Evolutionary conservation across 2,113 vertebrate species (phyloP).

Genomic region (Eleginops maclovinus): DNA sequence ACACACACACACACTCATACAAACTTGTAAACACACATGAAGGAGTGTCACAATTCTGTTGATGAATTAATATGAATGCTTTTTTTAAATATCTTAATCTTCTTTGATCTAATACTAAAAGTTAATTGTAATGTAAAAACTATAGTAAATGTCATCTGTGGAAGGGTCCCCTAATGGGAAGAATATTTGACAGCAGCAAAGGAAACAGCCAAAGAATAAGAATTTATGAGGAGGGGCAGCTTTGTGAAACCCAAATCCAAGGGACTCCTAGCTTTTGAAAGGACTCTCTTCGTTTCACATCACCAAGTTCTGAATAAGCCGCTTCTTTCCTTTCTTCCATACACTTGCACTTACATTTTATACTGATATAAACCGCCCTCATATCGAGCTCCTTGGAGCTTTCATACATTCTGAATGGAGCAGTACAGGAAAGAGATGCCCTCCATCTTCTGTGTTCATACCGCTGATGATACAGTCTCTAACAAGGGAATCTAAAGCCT

Average conservation of each 20-base stretch:
- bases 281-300: constrained; percentile 30
- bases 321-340: constrained; percentile 31
- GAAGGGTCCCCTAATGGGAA: not conserved
- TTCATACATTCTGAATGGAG: constrained; percentile 37
- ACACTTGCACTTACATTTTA: constrained; percentile 48
- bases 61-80: not conserved
- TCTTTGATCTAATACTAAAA: not conserved
- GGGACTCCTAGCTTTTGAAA: constrained; percentile 21
- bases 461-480: constrained; percentile 38
- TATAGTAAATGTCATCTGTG: constrained; percentile 1
- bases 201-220: not conserved
- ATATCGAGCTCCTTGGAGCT: constrained; percentile 24
- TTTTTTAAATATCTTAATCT: not conserved
- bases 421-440: constrained; percentile 54
- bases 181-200: constrained; percentile 5
- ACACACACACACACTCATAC: not conserved
- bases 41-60: constrained; percentile 15
- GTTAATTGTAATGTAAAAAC: not conserved
- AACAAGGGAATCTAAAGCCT: constrained; percentile 50
- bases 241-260: constrained; percentile 30
- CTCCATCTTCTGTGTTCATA: constrained; percentile 30
- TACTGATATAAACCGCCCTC: constrained; percentile 42
- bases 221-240: constrained; percentile 19
- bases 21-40: not conserved
- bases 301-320: constrained; percentile 27